A percentile compares a stretch with the other conserved stretches of the same genome.
phyloP scores from a whole-genome alignment of 2,888 invertebrate species.

The Microplitis manilae region DNA sequence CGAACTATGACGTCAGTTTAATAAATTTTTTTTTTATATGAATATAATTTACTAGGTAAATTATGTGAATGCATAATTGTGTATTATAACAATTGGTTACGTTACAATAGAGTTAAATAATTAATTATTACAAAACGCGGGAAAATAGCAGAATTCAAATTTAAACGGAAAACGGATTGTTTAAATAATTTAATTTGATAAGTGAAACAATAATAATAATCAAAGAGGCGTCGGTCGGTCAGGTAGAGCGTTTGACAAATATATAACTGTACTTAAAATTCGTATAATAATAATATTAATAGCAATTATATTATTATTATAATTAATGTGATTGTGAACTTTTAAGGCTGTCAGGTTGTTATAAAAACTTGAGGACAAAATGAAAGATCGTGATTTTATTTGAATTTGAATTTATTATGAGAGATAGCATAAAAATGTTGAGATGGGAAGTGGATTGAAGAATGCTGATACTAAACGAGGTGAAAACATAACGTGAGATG shows the following conservation, averaged over 20 bases:
- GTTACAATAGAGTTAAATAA: no score
- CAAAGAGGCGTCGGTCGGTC: not conserved
- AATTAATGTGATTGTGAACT: not conserved
- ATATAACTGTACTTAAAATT: not conserved
- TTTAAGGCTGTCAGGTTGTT: no score
- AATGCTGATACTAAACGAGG: slow-evolving; percentile 29
- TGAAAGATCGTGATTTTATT: not conserved
- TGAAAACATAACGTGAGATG: slow-evolving; percentile 28
- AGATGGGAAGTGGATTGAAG: not conserved
- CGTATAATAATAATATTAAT: not conserved
- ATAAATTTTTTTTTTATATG: not conserved
- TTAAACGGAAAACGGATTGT: not conserved
- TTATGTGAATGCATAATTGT: no score
- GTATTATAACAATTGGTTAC: not conserved
- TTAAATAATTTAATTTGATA: not conserved
- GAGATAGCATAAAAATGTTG: not conserved
- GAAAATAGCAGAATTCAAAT: not conserved
- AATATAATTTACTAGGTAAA: not conserved
- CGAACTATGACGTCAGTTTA: not conserved
- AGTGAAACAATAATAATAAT: not conserved
- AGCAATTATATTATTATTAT: not conserved
- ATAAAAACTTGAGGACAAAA: not conserved
- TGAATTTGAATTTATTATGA: not conserved
- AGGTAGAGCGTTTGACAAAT: not conserved
- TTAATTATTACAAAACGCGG: not conserved